Percentiles rank a stretch among this genome's conserved stretches.
Conservation (phyloP, 2,888 invertebrate species). For the Opisthograptis luteolata region DNA sequence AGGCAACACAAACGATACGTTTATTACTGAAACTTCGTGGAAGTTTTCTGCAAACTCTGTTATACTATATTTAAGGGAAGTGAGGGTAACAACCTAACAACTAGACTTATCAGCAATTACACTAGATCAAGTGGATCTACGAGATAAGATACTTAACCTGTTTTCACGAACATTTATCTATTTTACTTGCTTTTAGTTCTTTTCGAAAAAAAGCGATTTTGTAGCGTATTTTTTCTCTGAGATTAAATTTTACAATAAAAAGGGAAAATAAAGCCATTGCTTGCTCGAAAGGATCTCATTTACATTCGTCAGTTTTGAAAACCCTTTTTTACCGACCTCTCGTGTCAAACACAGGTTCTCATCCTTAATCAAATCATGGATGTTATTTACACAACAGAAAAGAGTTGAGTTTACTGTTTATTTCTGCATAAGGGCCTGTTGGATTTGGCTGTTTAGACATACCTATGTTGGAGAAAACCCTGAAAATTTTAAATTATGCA, state of each 20-base stretch:
- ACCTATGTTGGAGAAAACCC: no score
- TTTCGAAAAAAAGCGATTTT: no score
- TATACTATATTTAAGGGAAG: slow-evolving; percentile 22
- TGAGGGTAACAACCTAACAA: slow-evolving; percentile 31
- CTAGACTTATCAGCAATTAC: slow-evolving; percentile 53
- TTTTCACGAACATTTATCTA: slow-evolving; percentile 4
- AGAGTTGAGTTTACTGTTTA: slow-evolving; percentile 20
- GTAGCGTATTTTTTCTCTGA: background rate
- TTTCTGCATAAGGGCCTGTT: slow-evolving; percentile 10
- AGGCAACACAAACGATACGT: no score
- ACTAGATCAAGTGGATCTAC: slow-evolving; percentile 49
- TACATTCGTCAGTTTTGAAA: slow-evolving; percentile 31
- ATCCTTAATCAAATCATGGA: slow-evolving; percentile 33
- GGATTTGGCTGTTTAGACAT: slow-evolving; percentile 18
- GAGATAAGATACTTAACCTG: slow-evolving; percentile 41
- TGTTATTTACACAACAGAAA: slow-evolving; percentile 21
- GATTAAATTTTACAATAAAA: background rate
- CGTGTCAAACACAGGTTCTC: slow-evolving; percentile 33
- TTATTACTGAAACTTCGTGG: slow-evolving; percentile 2
- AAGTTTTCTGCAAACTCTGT: slow-evolving; percentile 31
- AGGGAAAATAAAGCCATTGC: slow-evolving; percentile 20
- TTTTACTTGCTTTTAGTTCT: no score
- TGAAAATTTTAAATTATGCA: no score
- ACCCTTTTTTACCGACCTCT: slow-evolving; percentile 30
- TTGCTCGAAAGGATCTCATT: slow-evolving; percentile 23